Evolutionary conservation across 1,140 invertebrate species (phyloP).

Genomic region (Latrodectus geometricus): DNA sequence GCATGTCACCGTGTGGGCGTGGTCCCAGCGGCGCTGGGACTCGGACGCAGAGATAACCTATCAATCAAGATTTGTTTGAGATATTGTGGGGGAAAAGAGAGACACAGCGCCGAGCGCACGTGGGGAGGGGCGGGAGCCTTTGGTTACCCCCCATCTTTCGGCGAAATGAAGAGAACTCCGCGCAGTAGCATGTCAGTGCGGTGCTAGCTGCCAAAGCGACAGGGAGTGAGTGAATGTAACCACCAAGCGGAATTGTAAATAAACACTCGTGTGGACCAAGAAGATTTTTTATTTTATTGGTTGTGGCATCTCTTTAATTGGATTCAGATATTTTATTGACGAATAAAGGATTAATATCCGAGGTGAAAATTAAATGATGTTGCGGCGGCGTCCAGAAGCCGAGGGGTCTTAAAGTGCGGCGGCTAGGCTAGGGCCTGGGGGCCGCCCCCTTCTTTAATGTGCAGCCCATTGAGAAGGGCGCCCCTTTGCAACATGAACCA

Average conservation of each 20-base stretch:
- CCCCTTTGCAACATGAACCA: constrained; percentile 77
- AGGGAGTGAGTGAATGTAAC: constrained; percentile 1
- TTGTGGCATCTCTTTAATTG: constrained; percentile 6
- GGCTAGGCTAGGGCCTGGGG: neutral
- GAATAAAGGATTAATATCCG: neutral
- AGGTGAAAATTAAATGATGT: neutral
- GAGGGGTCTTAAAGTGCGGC: neutral
- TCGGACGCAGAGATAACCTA: constrained; percentile 38
- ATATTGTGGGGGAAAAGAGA: constrained; percentile 17
- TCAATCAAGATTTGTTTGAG: constrained; percentile 45
- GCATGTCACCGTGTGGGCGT: constrained; percentile 54
- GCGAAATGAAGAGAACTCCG: constrained; percentile 39
- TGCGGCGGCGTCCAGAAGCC: neutral
- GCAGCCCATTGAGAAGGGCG: constrained; percentile 25
- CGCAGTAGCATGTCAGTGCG: constrained; percentile 34
- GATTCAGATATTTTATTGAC: neutral
- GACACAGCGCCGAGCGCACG: neutral
- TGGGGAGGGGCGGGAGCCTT: neutral
- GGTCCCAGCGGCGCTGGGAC: neutral
- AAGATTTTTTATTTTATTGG: neutral
- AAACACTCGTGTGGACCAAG: neutral
- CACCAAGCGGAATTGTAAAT: neutral
- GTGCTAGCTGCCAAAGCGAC: constrained; percentile 10
- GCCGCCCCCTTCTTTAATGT: constrained; percentile 25
- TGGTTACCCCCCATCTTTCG: neutral